A percentile compares a stretch with the other conserved stretches of the same genome.
Evolutionary conservation across 2,888 invertebrate genomes (phyloP).

Genomic region (Ormyrus pomaceus): DNA sequence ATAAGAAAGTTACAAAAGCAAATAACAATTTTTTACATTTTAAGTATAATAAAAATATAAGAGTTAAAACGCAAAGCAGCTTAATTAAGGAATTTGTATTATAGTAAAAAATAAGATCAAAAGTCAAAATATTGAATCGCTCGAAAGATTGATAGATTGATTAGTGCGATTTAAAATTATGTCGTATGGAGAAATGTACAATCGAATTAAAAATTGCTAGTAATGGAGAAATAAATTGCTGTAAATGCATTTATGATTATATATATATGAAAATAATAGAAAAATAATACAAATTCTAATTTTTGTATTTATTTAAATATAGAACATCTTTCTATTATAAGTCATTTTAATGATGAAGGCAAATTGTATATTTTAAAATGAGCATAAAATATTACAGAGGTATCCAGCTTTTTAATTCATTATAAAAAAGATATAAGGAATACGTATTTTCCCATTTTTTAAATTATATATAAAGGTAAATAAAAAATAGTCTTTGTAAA

Average conservation of each 20-base stretch:
- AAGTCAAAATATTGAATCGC: neutral
- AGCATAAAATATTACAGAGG: slow-evolving; percentile 15
- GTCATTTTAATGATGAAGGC: slow-evolving; percentile 5
- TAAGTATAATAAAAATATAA: slow-evolving; percentile 34
- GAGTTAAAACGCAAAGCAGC: neutral
- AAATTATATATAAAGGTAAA: slow-evolving; percentile 32
- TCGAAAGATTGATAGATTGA: slow-evolving; percentile 12
- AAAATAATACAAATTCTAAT: slow-evolving; percentile 44
- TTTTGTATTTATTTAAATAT: slow-evolving; percentile 50
- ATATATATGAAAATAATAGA: slow-evolving; percentile 16
- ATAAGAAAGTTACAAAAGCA: slow-evolving; percentile 35
- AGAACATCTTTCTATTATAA: slow-evolving; percentile 21
- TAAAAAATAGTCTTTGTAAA: slow-evolving; percentile 39
- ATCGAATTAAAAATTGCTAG: slow-evolving; percentile 13
- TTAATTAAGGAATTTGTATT: slow-evolving; percentile 45
- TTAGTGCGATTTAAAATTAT: slow-evolving; percentile 24
- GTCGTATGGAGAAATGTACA: slow-evolving; percentile 28
- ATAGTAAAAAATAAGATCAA: slow-evolving; percentile 29
- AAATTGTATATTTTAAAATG: slow-evolving; percentile 46
- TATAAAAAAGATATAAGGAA: slow-evolving; percentile 12
- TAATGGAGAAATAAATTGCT: slow-evolving; percentile 13
- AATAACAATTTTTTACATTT: slow-evolving; percentile 36
- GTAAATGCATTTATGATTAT: slow-evolving; percentile 44
- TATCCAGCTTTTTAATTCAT: slow-evolving; percentile 19
- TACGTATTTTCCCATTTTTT: slow-evolving; percentile 24